Conservation (phyloP, 2,113 vertebrate species). For the Apteryx owenii region DNA sequence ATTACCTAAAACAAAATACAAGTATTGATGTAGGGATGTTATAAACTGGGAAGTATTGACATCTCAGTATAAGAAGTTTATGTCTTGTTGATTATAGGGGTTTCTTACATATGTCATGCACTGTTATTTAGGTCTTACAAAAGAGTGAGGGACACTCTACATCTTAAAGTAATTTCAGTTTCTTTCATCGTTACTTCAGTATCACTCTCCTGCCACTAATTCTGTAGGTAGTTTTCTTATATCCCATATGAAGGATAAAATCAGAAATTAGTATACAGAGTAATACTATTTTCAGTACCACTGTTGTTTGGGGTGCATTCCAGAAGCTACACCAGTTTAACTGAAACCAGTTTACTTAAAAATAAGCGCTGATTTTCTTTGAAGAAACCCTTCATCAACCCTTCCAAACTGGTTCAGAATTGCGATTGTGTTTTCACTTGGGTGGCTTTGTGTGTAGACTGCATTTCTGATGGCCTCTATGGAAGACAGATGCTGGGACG, state of each 20-base stretch:
- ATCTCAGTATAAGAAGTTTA: neutral
- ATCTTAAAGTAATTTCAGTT: neutral
- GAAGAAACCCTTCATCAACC: neutral
- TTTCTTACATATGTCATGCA: neutral
- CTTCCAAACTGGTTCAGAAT: neutral
- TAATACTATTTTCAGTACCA: neutral
- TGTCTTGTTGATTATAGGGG: neutral
- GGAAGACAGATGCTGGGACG: neutral
- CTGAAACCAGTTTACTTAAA: neutral
- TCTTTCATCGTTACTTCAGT: neutral
- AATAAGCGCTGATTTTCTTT: neutral
- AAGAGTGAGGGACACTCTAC: neutral
- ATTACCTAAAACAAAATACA: no score
- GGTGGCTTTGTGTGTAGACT: neutral
- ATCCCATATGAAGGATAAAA: neutral
- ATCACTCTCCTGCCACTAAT: neutral
- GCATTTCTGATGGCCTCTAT: neutral
- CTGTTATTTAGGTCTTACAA: neutral
- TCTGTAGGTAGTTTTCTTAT: neutral
- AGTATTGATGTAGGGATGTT: no score
- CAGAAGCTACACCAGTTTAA: neutral
- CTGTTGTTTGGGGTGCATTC: neutral
- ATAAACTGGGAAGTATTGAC: neutral
- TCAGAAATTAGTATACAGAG: neutral
- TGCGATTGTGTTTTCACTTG: neutral